Conservation (phyloP, 2,888 invertebrate genomes). For the Megalurothrips usitatus region DNA sequence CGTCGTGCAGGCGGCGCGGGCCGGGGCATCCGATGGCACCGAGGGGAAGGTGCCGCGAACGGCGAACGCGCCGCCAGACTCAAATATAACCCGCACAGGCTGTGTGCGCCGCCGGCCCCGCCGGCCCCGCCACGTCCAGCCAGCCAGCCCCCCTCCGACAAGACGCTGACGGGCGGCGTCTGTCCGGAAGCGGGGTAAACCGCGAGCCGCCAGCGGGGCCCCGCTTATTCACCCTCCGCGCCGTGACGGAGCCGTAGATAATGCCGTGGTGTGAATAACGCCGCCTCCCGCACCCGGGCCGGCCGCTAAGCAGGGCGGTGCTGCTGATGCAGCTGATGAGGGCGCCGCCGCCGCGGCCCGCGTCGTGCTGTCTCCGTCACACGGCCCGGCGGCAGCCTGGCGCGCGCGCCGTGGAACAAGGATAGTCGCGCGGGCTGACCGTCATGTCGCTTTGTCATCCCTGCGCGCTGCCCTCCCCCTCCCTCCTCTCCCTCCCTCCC, state of each 20-base stretch:
- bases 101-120: too few species aligned
- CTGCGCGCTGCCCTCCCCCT: too few species aligned
- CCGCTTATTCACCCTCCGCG: too few species aligned
- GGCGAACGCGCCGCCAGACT: too few species aligned
- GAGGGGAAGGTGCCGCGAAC: too few species aligned
- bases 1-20: conserved; percentile 21
- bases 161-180: background rate
- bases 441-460: conserved; percentile 27
- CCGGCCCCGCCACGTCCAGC: background rate
- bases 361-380: background rate
- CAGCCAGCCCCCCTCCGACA: conserved; percentile 17
- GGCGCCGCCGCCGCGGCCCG: too few species aligned
- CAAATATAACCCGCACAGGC: too few species aligned
- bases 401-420: background rate
- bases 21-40: background rate
- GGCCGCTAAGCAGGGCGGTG: background rate
- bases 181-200: background rate
- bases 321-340: too few species aligned
- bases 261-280: conserved; percentile 30
- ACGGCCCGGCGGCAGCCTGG: background rate
- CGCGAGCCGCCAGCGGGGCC: conserved; percentile 23
- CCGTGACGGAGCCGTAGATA: background rate
- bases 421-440: background rate
- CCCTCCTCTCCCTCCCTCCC: background rate
- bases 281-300: too few species aligned